Base-by-base conservation (phyloP, 2,113 vertebrate species). In the Stercorarius parasiticus region DNA sequence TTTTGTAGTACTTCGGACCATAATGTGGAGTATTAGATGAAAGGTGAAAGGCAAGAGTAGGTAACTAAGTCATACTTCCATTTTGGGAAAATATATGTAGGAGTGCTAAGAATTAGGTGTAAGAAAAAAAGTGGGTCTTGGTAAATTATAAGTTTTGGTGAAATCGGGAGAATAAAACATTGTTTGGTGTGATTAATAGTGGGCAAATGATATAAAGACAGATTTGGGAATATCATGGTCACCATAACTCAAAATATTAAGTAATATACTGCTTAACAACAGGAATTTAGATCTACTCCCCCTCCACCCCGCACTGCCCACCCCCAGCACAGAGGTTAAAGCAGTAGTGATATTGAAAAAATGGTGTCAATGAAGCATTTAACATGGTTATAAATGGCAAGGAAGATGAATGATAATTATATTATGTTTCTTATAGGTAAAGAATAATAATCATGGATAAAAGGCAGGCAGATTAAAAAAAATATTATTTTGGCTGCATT, bases 11-110 rank as follows among this genome's bases (percentile, higher is more conserved):
- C 22, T 80, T 90, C 58, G 53, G 21, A 23, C 40, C 2, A 1
- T 56, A 30, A n/a, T 65, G 23, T 50, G 23, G 7, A 9, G 5
- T 80, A 42, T 55, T 79, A 72, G 16, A 32, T 65, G 49, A 88
- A 82, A 38, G 20, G n/a, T 59, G 47, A 88, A 82, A n/a, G 20
- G n/a, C 32, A 47, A 14, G 29, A 43, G 42, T 30, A 45, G 15
- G 5, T 73, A 34, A 38, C 22, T 11, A 73, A 70, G 18, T 53
- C 42, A 8, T 42, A 36, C 0, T 0, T 47, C 79, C 4, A 18
- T 78, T 69, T 84, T 67, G 59, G 56, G 12, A 55, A 74, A 47
- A 34, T 36, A 2, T 70, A 10, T 9, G 1, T 30, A 58, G 25
- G 70, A 53, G 15, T 74, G 38, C 30, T 90, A 55, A 52, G 38